Evolutionary conservation across 2,797 vertebrate genomes (phyloP).

Genomic region (Notamacropus eugenii): DNA sequence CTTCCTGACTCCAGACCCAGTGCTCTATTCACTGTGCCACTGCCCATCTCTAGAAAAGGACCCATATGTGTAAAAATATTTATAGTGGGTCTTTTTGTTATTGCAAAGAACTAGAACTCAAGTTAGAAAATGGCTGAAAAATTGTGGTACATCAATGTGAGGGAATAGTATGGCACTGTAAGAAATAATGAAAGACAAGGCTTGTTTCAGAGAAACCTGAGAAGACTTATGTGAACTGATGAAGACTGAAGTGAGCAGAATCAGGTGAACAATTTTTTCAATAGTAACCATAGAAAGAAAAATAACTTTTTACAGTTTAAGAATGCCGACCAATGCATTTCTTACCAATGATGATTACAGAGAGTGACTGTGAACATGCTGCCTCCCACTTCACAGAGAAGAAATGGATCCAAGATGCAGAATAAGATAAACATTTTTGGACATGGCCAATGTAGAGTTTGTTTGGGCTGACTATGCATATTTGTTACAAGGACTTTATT

Average conservation of each 20-base stretch:
- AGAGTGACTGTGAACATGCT: background rate
- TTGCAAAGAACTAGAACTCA: too few species aligned
- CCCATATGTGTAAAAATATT: too few species aligned
- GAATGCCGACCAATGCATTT: background rate
- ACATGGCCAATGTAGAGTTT: background rate
- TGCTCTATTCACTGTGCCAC: background rate
- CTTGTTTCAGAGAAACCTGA: background rate
- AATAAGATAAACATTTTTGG: background rate
- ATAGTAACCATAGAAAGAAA: background rate
- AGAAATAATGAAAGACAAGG: background rate
- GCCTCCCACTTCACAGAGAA: background rate
- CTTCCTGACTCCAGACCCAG: too few species aligned
- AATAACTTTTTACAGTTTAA: background rate
- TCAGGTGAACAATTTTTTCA: background rate
- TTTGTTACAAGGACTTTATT: background rate
- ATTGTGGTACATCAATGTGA: background rate
- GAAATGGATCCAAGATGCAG: background rate
- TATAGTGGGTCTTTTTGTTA: too few species aligned
- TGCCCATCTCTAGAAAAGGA: background rate
- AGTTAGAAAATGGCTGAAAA: background rate
- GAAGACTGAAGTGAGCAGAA: background rate
- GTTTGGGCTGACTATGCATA: background rate
- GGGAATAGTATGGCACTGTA: background rate
- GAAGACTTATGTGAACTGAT: background rate
- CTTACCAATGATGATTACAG: too few species aligned